Conservation (phyloP, 1,140 invertebrate genomes). For the Hylaeus anthracinus region DNA sequence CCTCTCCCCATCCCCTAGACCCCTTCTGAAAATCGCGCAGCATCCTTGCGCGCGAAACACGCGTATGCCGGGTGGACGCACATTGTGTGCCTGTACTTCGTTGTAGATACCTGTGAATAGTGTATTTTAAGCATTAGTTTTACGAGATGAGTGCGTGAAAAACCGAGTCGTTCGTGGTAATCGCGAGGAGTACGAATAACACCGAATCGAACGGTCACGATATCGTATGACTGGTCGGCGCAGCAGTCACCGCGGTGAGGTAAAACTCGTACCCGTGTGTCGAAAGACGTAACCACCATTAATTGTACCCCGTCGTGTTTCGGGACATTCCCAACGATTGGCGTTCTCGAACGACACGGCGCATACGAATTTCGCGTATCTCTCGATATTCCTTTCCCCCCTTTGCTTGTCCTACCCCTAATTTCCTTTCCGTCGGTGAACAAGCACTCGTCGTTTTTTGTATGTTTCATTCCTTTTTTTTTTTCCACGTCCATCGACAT, state of each 20-base stretch:
- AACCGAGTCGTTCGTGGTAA: conserved; percentile 1
- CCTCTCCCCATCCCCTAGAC: background rate
- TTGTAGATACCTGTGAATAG: conserved; percentile 75
- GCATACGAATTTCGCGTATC: conserved; percentile 21
- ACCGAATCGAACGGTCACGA: background rate
- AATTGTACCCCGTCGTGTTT: background rate
- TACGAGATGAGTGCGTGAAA: conserved; percentile 49
- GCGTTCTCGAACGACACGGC: background rate
- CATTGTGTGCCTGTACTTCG: conserved; percentile 57
- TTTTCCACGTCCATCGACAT: conserved; percentile 17
- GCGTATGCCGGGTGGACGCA: conserved; percentile 71
- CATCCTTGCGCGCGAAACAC: conserved; percentile 72
- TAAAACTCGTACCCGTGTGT: conserved; percentile 11
- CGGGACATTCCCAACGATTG: background rate
- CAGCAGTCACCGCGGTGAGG: background rate
- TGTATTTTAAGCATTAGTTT: conserved; percentile 73
- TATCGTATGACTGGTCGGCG: conserved; percentile 1
- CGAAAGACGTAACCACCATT: conserved; percentile 1
- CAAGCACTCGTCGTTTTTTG: conserved; percentile 60
- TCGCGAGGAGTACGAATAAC: background rate
- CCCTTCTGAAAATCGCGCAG: conserved; percentile 64
- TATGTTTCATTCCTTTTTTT: conserved; percentile 58
- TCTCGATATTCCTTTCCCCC: conserved; percentile 7
- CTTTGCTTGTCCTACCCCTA: conserved; percentile 25
- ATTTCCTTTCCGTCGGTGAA: conserved; percentile 30